Conservation (phyloP, 2,113 vertebrate species). For the Hydrolagus affinis region DNA sequence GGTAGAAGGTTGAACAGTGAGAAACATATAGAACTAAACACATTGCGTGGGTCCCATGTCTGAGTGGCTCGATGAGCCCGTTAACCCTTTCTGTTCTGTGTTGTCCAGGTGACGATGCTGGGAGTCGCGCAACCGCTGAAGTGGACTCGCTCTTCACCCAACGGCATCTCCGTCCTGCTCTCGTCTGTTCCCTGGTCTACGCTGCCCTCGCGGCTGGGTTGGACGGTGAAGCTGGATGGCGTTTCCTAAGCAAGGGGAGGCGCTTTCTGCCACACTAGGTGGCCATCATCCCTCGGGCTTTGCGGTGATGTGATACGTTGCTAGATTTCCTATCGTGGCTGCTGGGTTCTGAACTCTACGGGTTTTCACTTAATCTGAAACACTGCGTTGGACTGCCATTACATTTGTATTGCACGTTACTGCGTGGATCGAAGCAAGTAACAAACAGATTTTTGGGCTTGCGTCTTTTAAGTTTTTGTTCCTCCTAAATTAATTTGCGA, state of each 20-base stretch:
- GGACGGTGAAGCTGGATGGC: conserved; percentile 63
- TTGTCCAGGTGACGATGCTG: conserved; percentile 66
- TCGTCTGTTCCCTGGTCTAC: conserved; percentile 46
- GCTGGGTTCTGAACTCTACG: too few species aligned
- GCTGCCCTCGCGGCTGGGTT: conserved; percentile 48
- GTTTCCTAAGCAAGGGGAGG: conserved; percentile 45
- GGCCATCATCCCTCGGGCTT: too few species aligned
- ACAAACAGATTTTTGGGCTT: too few species aligned
- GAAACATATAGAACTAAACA: accelerated
- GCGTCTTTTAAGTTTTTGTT: too few species aligned
- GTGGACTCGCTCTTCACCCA: conserved; percentile 51
- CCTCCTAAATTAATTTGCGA: too few species aligned
- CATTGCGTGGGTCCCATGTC: accelerated
- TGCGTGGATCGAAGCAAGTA: too few species aligned
- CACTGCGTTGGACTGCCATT: too few species aligned
- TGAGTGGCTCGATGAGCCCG: background rate
- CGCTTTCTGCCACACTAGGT: too few species aligned
- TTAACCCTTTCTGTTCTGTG: conserved; percentile 24
- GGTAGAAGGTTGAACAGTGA: accelerated
- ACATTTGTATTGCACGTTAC: too few species aligned
- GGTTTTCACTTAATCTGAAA: too few species aligned
- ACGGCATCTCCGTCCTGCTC: conserved; percentile 61
- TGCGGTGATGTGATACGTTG: too few species aligned
- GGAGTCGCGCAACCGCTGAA: conserved; percentile 52
- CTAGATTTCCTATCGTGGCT: too few species aligned